phyloP scores from a whole-genome alignment of 2,888 invertebrate genomes.

The Mimachlamys varia region DNA sequence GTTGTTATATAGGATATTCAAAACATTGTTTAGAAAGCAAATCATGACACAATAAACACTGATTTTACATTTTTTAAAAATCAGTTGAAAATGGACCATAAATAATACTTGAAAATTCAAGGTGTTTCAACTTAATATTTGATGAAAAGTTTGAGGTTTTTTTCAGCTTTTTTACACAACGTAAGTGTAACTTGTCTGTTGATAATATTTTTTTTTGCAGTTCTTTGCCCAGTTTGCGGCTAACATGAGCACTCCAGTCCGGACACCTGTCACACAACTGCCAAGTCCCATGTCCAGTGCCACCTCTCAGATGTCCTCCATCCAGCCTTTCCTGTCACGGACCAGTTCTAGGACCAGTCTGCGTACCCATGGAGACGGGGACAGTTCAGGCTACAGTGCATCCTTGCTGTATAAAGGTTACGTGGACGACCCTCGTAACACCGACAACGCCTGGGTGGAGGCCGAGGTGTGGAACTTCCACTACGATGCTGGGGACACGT shows the following conservation, averaged over 20 bases:
- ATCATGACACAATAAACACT: no score
- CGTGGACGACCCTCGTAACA: conserved; percentile 79
- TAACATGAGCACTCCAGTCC: conserved; percentile 26
- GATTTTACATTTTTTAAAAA: no score
- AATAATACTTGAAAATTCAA: no score
- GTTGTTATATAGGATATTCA: no score
- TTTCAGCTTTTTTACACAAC: no score
- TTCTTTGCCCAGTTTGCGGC: conserved; percentile 69
- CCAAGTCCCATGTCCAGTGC: conserved; percentile 38
- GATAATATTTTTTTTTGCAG: conserved; percentile 52
- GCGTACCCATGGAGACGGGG: conserved; percentile 52
- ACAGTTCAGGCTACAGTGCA: conserved; percentile 65
- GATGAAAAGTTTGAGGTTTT: no score
- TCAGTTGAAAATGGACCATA: no score
- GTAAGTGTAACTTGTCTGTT: no score
- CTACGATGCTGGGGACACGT: conserved; percentile 70
- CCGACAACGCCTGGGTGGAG: conserved; percentile 77
- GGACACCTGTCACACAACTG: conserved; percentile 37
- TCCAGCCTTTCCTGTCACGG: conserved; percentile 45
- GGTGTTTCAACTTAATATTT: no score
- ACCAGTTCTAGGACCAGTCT: conserved; percentile 58
- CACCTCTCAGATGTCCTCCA: conserved; percentile 42
- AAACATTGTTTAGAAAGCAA: no score
- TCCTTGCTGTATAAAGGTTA: conserved; percentile 77
- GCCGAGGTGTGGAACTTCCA: conserved; percentile 79